Evolutionary conservation across 2,888 invertebrate genomes (phyloP), one percentile per base, ranked within the genome.

Genomic region (Monopis laevigella): DNA sequence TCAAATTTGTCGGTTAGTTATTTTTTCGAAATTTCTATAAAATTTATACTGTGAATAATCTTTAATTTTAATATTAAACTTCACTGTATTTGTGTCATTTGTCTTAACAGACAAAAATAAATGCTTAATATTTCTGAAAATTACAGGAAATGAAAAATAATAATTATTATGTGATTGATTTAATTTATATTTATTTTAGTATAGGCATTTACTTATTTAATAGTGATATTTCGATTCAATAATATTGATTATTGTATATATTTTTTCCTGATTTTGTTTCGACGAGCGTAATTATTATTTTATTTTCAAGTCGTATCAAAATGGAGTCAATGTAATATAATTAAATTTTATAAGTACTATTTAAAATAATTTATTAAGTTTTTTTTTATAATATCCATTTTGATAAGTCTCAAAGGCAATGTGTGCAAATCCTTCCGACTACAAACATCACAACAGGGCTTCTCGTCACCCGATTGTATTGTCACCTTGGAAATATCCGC

Each of bases 391-490:
- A 18, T 18, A 45, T 43, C 59, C 66, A 65, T 75, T 74, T 62
- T 64, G 67, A 62, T 69, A 72, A n/a, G n/a, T n/a, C n/a, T 69
- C 65, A 64, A 71, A 72, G 75, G 74, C 75, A 73, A 75, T 77
- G 78, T 78, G 78, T 77, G 78, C 77, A 74, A 74, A 69, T 61
- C 64, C 64, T 68, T 62, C 60, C 51, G 49, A 50, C 60, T 61
- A 54, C 27, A 28, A 39, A 27, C 18, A 27, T 21, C 26, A 36
- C 13, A 19, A 4, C 40, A 26, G n/a, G n/a, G n/a, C n/a, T n/a
- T n/a, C n/a, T 8, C 30, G 65, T 69, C 70, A 73, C 77, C 74
- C 77, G 75, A 77, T 74, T 71, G n/a, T n/a, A n/a, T n/a, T n/a
- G n/a, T n/a, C 71, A 49, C 43, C 57, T 24, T 59, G 66, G 67